phyloP scores from a whole-genome alignment of 92 coral and sea anemone genomes.

The Siderastrea siderea region DNA sequence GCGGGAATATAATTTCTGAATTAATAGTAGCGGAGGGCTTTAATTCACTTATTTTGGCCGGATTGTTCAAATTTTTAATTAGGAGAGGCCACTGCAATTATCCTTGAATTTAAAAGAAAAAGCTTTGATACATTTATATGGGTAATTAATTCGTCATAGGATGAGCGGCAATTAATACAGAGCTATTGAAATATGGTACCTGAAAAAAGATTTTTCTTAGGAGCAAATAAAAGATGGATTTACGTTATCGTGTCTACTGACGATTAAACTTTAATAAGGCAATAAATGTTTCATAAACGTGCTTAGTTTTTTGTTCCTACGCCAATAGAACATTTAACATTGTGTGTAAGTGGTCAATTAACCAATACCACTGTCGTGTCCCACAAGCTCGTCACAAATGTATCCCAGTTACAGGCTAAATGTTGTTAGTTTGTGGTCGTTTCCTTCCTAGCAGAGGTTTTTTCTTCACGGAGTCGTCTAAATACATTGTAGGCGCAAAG shows the following conservation, averaged over 20 bases:
- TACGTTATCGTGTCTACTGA: neutral
- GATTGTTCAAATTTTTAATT: neutral
- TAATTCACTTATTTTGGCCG: neutral
- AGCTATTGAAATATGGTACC: too few species aligned
- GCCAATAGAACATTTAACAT: neutral
- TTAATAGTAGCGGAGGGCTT: neutral
- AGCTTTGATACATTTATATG: too few species aligned
- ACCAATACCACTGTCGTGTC: slow-evolving; percentile 5
- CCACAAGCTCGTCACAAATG: neutral
- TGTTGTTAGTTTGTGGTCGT: neutral
- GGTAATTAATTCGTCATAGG: neutral
- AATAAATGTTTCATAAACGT: slow-evolving; percentile 14
- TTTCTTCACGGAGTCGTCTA: neutral
- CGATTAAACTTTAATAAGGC: slow-evolving; percentile 16
- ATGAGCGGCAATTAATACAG: too few species aligned
- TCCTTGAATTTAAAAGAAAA: too few species aligned
- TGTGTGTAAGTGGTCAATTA: neutral
- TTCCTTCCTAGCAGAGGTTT: neutral
- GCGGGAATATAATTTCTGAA: too few species aligned
- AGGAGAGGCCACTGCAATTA: too few species aligned
- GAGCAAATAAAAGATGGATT: neutral
- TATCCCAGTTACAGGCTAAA: neutral
- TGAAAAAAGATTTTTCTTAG: neutral
- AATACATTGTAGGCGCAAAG: neutral
- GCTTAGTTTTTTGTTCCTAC: slow-evolving; percentile 2